Base-by-base conservation (phyloP, 2,113 vertebrate species). In the Ammodytes dubius region DNA sequence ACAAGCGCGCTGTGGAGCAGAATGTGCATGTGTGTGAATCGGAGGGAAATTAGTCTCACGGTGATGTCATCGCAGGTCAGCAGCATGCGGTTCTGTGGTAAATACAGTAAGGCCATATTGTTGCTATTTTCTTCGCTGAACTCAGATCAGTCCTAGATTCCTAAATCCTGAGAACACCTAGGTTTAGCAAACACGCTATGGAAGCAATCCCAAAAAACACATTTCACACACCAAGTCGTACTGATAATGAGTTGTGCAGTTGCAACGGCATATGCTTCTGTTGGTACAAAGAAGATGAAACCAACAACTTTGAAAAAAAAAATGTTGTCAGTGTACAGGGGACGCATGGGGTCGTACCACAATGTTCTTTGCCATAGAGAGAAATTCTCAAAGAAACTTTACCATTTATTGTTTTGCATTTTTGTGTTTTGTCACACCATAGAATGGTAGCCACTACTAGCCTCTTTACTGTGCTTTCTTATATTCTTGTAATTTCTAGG, bases 11-110 rank as follows among this genome's bases (percentile, higher is more conserved):
- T 19, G 14, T 14, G n/a, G n/a, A 65, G 50, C 8, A 56, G 50
- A 67, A 12, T 49, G 77, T 46, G 59, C 5, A 2, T 46, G 9
- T 14, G 60, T 72, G 14, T 54, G 52, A 52, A 27, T 39, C 0
- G 1, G 17, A 82, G 37, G n/a, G 27, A 61, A 66, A 27, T 42
- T 39, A 39, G n/a, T 15, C 8, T 35, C n/a, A 14, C 17, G 3
- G 68, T 59, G 70, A 70, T 63, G 65, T 69, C 76, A 86, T 27
- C 27, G 43, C 65, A 70, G 61, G 54, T 66, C 71, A 50, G 61
- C 35, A 67, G 54, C 7, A 71, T 45, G 47, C 27, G 15, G 1
- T 4, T 82, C 11, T 8, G 59, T 58, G 47, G 50, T 77, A 47
- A 70, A 73, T 27, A 35, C 40, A 71, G 47, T 0, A 0, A 9